Evolutionary conservation across 2,888 invertebrate genomes (phyloP), one percentile per base, ranked within the genome.

Genomic region (Tenthredo scrophulariae): DNA sequence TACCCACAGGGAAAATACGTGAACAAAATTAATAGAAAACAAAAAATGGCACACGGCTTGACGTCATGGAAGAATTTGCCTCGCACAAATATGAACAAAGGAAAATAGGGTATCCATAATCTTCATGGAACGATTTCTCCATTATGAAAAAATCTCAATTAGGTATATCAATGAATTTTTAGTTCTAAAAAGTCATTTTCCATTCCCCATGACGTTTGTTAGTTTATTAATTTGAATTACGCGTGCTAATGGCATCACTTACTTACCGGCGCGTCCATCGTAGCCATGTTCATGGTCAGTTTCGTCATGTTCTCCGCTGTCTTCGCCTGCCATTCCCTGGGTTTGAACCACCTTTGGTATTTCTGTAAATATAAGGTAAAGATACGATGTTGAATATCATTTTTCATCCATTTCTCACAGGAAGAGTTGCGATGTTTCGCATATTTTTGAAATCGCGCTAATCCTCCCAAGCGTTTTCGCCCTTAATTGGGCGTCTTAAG

Each of bases 201-300:
- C 54, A 54, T 54, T 54, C n/a, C 54, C 54, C 26, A 26, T 62
- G 26, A 67, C 29, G 67, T 18, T 15, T 67, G 1, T 18, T 33
- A 33, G 5, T 67, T 33, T 33, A 29, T 15, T 67, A 13, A 67
- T 67, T 67, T 67, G 67, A 74, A 74, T 74, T 43, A 80, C 80
- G 80, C 80, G 54, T 80, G 80, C 80, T 80, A 80, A 93, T 91
- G 91, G 88, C 88, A 94, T 95, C 96, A 96, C 96, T 96, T 96
- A 96, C 97, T 97, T 96, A 97, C 97, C 97, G 95, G 95, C 96
- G 94, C 94, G 92, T 94, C 94, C 93, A 95, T 95, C 94, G 94
- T 96, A 93, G 94, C 95, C 94, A 93, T 95, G 91, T 93, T 95
- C 88, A 94, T 95, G 93, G 93, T 96, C 96, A 94, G 96, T 89